Evolutionary conservation across 37 sponge, comb jelly and placozoan genomes (phyloP).

Genomic region (Petrosia ficiformis): DNA sequence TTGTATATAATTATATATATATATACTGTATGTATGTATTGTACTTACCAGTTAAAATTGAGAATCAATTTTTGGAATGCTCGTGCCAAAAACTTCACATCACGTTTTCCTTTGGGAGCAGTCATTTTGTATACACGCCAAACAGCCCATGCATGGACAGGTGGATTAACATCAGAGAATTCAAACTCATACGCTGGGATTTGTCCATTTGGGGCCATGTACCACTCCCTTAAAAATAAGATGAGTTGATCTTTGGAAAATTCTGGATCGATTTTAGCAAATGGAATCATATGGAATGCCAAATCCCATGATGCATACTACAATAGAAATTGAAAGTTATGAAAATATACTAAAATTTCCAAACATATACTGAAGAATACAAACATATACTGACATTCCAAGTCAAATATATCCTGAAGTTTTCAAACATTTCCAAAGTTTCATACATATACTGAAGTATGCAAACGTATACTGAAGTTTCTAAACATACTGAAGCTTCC

Average conservation of each 20-base stretch:
- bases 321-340: neutral
- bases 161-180: conserved; percentile 94
- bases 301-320: conserved; percentile 98
- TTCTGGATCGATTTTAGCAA: conserved; percentile 90
- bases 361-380: neutral
- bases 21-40: neutral
- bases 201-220: conserved; percentile 98
- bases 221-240: conserved; percentile 95
- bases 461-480: too few relatives aligned
- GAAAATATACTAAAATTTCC: neutral
- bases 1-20: neutral
- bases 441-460: too few relatives aligned
- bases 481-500: too few relatives aligned
- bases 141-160: conserved; percentile 96
- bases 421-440: too few relatives aligned
- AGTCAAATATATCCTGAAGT: too few relatives aligned
- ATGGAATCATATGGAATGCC: conserved; percentile 97
- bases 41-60: conserved; percentile 92
- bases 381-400: neutral
- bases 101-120: conserved; percentile 75
- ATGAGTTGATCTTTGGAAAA: conserved; percentile 92
- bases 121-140: conserved; percentile 94
- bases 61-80: conserved; percentile 92
- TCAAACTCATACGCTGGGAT: conserved; percentile 97
- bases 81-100: conserved; percentile 72